Evolutionary conservation across 2,888 invertebrate species (phyloP), one percentile per base, ranked within the genome.

Genomic region (Agrenia bidenticulata): DNA sequence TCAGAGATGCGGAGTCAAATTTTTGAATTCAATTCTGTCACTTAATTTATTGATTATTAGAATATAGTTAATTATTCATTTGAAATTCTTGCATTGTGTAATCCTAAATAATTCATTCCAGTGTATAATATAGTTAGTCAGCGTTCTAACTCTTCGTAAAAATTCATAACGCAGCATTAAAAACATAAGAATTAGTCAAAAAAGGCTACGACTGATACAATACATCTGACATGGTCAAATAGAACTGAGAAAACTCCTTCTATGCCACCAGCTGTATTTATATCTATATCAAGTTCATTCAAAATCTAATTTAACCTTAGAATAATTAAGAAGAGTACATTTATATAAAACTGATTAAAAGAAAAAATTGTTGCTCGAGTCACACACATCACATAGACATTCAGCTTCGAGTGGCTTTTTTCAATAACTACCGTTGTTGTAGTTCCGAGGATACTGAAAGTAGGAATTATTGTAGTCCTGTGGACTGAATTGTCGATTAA

Each of bases 1-100:
- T 77, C 41, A 63, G 61, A 11, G 74, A 74, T 51, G 67, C 45
- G 17, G 5, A 60, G 5, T 23, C 23, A 19, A 51, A 5, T 19
- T 51, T 51, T 23, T 51, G 51, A 51, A 7, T 32, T 32, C 32
- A 7, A n/a, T n/a, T n/a, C n/a, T n/a, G n/a, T n/a, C n/a, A n/a
- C n/a, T n/a, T n/a, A 32, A 32, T 32, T 32, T 32, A 32, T 32
- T 32, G n/a, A n/a, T n/a, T n/a, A n/a, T n/a, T n/a, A n/a, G 15
- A 21, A n/a, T 32, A 1, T 9, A 41, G 21, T 57, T 41, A 57
- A 21, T 39, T 39, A 23, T 57, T 41, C 57, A 37, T 55, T n/a
- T 4, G n/a, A 17, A 23, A 23, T 7, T 53, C 15, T 23, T 53
- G 2, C 4, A 2, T 45, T 17, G n/a, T 15, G 19, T 37, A 32